These are phyloP conservation scores for Enchytraeus crypticus DNA, from an alignment of 2,888 invertebrate genomes.

Conservation along the genomic window DNA sequence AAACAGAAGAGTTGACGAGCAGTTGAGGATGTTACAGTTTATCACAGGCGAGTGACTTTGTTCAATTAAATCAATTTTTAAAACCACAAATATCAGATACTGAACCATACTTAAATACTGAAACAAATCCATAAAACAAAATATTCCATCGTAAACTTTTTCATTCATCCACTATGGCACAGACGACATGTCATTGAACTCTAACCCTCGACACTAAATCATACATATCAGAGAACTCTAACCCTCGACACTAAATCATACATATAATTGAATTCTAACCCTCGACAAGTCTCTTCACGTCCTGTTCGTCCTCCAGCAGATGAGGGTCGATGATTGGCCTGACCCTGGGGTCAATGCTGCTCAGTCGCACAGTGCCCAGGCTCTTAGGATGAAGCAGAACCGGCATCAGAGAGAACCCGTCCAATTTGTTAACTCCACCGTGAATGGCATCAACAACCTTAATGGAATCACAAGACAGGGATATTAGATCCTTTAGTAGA, in stretches of 20 bases:
- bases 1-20: too few relatives aligned
- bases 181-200: not conserved
- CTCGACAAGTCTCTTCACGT: conserved; percentile 68
- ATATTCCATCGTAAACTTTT: too few relatives aligned
- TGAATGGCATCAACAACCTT: conserved; percentile 4
- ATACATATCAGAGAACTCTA: not conserved
- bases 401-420: conserved; percentile 52
- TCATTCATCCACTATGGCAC: too few relatives aligned
- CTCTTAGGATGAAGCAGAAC: conserved; percentile 66
- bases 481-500: too few relatives aligned
- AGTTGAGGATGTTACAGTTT: too few relatives aligned
- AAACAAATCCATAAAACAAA: too few relatives aligned
- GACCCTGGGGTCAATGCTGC: conserved; percentile 63
- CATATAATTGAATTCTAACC: conserved; percentile 41
- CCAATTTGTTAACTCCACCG: conserved; percentile 7
- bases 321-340: conserved; percentile 78
- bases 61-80: too few relatives aligned
- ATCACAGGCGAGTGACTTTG: too few relatives aligned
- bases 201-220: conserved; percentile 59
- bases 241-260: conserved; percentile 59
- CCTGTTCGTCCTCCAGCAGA: conserved; percentile 61
- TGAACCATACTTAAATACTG: too few relatives aligned
- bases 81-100: too few relatives aligned
- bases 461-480: too few relatives aligned
- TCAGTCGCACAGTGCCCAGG: conserved; percentile 66